Conservation (phyloP, 1,140 invertebrate genomes). For the Mylabris phalerata region DNA sequence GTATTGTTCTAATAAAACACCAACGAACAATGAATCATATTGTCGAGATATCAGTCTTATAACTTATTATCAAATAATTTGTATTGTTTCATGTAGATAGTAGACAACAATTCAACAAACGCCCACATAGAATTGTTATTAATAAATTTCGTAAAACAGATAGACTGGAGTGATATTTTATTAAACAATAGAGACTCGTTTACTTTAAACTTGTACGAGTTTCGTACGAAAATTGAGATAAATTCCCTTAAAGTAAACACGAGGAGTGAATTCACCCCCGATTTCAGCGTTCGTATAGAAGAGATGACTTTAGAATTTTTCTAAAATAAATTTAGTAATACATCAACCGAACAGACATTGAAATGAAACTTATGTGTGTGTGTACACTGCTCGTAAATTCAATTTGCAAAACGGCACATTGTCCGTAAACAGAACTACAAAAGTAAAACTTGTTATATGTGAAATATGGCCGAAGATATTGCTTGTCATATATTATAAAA, state of each 20-base stretch:
- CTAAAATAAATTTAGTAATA: slow-evolving; percentile 6
- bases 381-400: slow-evolving; percentile 9
- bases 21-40: slow-evolving; percentile 14
- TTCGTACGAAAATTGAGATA: too few relatives aligned
- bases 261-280: too few relatives aligned
- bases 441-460: slow-evolving; percentile 11
- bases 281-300: too few relatives aligned
- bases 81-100: background rate
- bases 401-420: slow-evolving; percentile 12
- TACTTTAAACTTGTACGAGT: too few relatives aligned
- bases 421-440: slow-evolving; percentile 13
- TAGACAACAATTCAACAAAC: too few relatives aligned
- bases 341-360: slow-evolving; percentile 8
- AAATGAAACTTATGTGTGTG: slow-evolving; percentile 10
- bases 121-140: too few relatives aligned
- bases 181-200: too few relatives aligned
- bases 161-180: too few relatives aligned
- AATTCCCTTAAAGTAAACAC: too few relatives aligned
- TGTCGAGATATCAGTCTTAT: slow-evolving; percentile 9
- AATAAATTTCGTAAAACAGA: too few relatives aligned
- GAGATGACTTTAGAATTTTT: background rate
- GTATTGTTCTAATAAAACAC: slow-evolving; percentile 9
- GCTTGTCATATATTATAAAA: too few relatives aligned
- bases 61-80: slow-evolving; percentile 16
- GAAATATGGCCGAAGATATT: slow-evolving; percentile 8